Base-by-base conservation (phyloP, 2,797 vertebrate species). In the Betta splendens region DNA sequence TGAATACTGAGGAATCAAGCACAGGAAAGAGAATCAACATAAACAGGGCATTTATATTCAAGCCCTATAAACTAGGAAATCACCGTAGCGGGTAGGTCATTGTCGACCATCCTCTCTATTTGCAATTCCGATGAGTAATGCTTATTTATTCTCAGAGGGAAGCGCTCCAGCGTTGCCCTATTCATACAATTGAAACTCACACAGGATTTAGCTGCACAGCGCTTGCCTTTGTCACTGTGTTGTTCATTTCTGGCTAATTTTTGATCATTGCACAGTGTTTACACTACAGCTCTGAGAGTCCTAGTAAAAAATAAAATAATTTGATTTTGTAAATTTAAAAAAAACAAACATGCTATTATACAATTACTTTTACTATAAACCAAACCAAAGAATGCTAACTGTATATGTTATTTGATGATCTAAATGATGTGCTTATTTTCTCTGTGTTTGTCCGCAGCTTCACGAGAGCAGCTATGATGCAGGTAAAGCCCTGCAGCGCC, bases 381-480 rank as follows among this genome's bases (percentile, higher is more conserved):
- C 45, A 54, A 46, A 9, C 5, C 9, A n/a, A n/a, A n/a, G n/a
- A n/a, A n/a, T n/a, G n/a, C n/a, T n/a, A n/a, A n/a, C n/a, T n/a
- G n/a, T n/a, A n/a, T n/a, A n/a, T n/a, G n/a, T 16, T 31, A 15
- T 40, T 40, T 39, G 20, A 18, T 51, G 8, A 10, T 25, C 5
- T 18, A 17, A 49, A 37, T 15, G 13, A 15, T 20, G 5, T 65
- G 8, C 12, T 45, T 12, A 26, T 11, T 0, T 43, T 12, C 44
- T 10, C 25, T 60, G 20, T 52, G 11, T 56, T 69, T 70, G 37
- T 77, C 35, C 48, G 44, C 71, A 99, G 98, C 94, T 99, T 71
- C 98, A 99, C 10, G 98, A 98, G 85, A 98, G 97, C 84, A 94
- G 94, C 87, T 99, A 99, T 0, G 97, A 99, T 18, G 96, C 97